Evolutionary conservation across 2,113 vertebrate genomes (phyloP).

Genomic region (Poecilia latipinna): DNA sequence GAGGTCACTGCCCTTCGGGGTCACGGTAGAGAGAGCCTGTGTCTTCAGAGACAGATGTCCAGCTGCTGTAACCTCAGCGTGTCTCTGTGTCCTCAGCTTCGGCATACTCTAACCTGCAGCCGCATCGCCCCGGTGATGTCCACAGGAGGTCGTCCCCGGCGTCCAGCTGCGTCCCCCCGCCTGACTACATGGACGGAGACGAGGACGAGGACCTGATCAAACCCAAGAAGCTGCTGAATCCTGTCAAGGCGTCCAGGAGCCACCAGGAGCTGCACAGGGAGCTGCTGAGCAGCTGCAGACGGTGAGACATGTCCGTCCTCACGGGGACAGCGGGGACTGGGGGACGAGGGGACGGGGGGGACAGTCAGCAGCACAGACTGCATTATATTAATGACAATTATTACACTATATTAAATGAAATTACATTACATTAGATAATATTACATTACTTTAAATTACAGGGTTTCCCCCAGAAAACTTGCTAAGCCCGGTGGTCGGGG

Average conservation of each 20-base stretch:
- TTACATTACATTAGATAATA: too few species aligned
- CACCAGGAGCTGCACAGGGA: constrained; percentile 71
- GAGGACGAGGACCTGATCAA: constrained; percentile 60
- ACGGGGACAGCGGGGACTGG: background rate
- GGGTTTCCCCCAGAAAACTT: too few species aligned
- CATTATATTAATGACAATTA: too few species aligned
- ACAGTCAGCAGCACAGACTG: background rate
- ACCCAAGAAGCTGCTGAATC: constrained; percentile 68
- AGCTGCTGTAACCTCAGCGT: background rate
- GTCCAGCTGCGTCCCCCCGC: constrained; percentile 25
- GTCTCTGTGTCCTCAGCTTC: constrained; percentile 38
- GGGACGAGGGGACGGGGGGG: too few species aligned
- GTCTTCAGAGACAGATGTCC: background rate
- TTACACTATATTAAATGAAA: too few species aligned
- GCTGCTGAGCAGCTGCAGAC: constrained; percentile 64
- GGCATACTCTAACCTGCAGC: constrained; percentile 38
- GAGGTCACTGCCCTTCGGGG: too few species aligned
- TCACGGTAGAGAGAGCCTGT: too few species aligned
- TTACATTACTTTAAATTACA: too few species aligned
- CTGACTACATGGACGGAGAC: constrained; percentile 37
- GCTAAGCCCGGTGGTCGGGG: too few species aligned
- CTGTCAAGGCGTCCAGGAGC: constrained; percentile 59
- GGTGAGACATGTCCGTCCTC: constrained; percentile 29
- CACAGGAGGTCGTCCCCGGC: constrained; percentile 30
- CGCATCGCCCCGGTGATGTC: constrained; percentile 14